A percentile compares a stretch with the other conserved stretches of the same genome.
Conservation (phyloP, 2,888 invertebrate genomes). For the Ochropleura plecta region DNA sequence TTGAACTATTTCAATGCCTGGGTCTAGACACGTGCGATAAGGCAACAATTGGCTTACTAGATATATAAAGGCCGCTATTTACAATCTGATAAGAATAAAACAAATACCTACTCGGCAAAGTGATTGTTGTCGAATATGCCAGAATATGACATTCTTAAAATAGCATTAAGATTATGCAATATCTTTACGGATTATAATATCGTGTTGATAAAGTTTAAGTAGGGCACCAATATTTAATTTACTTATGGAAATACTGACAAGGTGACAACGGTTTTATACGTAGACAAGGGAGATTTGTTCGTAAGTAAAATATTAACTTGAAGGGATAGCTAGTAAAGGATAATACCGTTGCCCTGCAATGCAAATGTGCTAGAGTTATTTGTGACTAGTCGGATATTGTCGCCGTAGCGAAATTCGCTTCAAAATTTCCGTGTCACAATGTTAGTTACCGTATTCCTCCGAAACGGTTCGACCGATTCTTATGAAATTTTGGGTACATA, state of each 20-base stretch:
- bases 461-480: no score
- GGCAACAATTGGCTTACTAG: background rate
- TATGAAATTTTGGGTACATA: no score
- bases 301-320: background rate
- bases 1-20: conserved; percentile 31
- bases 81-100: conserved; percentile 48
- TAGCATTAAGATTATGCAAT: conserved; percentile 28
- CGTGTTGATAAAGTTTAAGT: conserved; percentile 1
- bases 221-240: background rate
- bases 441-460: no score
- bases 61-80: background rate
- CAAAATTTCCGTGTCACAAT: no score
- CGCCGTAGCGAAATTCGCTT: no score
- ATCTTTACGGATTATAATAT: background rate
- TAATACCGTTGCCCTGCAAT: background rate
- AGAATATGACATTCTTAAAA: conserved; percentile 33
- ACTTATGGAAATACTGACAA: background rate
- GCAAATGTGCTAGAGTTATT: background rate
- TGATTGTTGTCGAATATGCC: conserved; percentile 17
- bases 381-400: no score
- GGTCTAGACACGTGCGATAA: conserved; percentile 43
- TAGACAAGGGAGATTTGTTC: background rate
- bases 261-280: no score
- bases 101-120: conserved; percentile 7
- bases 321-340: background rate